phyloP scores from a whole-genome alignment of 2,113 vertebrate species.

The Melanerpes formicivorus region DNA sequence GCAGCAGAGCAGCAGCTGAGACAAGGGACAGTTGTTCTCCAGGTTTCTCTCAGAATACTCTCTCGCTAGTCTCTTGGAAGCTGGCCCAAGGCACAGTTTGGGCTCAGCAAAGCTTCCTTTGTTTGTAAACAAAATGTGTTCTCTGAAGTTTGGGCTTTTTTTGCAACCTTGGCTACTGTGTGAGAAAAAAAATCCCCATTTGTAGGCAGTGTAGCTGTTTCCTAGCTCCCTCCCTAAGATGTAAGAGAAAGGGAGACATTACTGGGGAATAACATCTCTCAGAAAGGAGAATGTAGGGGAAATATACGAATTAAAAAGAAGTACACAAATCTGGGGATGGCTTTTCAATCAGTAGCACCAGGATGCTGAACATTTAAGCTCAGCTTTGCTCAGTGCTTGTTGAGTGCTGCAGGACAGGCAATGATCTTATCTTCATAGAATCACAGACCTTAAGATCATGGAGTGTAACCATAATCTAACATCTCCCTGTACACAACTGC shows the following conservation, averaged over 20 bases:
- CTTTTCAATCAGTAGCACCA: not conserved
- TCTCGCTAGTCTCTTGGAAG: not conserved
- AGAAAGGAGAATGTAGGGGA: not conserved
- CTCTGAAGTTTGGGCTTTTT: not conserved
- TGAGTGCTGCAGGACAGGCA: not conserved
- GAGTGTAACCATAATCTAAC: no score
- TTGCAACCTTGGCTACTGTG: not conserved
- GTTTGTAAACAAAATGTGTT: not conserved
- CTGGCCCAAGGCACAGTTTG: not conserved
- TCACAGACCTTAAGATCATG: no score
- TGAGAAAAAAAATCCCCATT: not conserved
- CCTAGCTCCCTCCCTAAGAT: not conserved
- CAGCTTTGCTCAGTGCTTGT: not conserved
- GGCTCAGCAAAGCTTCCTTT: conserved; percentile 1
- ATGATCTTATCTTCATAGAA: not conserved
- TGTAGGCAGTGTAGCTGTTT: not conserved
- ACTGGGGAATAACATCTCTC: not conserved
- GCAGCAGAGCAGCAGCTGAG: not conserved
- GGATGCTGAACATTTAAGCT: not conserved
- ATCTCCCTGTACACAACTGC: no score
- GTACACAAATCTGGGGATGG: not conserved
- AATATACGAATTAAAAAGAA: no score
- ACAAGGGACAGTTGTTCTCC: not conserved
- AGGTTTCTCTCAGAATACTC: not conserved
- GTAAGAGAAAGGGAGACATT: not conserved